Conservation (phyloP, 2,797 vertebrate species). For the Peromyscus attwateri region DNA sequence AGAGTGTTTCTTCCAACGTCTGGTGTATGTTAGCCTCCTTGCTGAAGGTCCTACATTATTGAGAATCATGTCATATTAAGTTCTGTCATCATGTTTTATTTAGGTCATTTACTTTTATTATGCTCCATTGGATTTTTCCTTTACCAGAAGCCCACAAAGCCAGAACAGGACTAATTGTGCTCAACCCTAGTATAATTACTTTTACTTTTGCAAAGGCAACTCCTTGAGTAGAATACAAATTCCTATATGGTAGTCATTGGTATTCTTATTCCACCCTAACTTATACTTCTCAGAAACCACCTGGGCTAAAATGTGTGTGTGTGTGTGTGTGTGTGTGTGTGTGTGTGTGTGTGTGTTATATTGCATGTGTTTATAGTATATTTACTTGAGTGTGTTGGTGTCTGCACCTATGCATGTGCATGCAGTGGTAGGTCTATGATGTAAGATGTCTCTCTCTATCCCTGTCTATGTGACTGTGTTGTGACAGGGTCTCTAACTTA, state of each 20-base stretch:
- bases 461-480: background rate
- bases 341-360: background rate
- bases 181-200: rapidly evolving
- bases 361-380: background rate
- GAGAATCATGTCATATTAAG: background rate
- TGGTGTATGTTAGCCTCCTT: background rate
- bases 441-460: background rate
- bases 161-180: background rate
- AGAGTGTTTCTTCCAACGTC: background rate
- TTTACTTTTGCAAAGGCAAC: background rate
- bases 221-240: background rate
- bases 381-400: background rate
- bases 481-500: background rate
- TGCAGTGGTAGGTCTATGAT: background rate
- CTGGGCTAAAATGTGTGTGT: background rate
- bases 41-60: background rate
- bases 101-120: background rate
- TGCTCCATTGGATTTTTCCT: background rate
- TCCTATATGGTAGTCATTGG: background rate
- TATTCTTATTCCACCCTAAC: background rate
- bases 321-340: background rate
- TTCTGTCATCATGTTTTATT: background rate
- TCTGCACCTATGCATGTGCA: background rate
- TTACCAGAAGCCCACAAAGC: background rate
- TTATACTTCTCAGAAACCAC: background rate